Base-by-base conservation (phyloP, 2,113 vertebrate species). In the Galemys pyrenaicus region DNA sequence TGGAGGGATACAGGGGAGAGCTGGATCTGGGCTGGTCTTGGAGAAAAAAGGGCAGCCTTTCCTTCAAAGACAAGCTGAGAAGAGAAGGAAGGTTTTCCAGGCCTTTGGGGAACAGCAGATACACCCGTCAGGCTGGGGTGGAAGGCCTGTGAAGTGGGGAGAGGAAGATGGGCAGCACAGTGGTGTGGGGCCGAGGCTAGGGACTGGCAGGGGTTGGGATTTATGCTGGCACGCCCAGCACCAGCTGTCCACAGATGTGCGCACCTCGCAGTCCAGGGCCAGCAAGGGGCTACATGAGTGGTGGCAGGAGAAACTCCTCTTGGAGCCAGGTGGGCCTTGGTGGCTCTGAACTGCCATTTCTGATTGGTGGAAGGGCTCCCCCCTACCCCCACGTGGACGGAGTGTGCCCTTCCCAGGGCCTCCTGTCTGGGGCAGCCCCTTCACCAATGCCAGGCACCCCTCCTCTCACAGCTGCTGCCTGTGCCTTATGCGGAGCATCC, bases 81-180 rank as follows among this genome's bases (percentile, higher is more conserved):
- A 22, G 49, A 87, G 37, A 67, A 71, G 49, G 44, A 39, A 12
- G 44, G 19, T n/a, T n/a, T n/a, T n/a, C n/a, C n/a, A n/a, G n/a
- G n/a, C n/a, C n/a, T 35, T n/a, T 68, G 65, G 60, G 71, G 37
- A 51, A 9, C 6, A 46, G 16, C 4, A 13, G 20, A 51, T 44
- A 62, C 32, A 37, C 51, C 41, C 49, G 58, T 32, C n/a, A 46
- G 44, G 37, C 74, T 1, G 24, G 87, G 78, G 17, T 1, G 0
- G 56, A 67, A 24, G 56, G 41, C n/a, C 19, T 1, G 0, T 12
- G 19, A 62, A 16, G 16, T 0, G 15, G 58, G 46, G 26, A 46
- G 67, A n/a, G 10, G 39, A n/a, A 64, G 54, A n/a, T 7, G 17
- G 54, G 58, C 10, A 15, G 44, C 39, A n/a, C 0, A 6, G 54